Base-by-base conservation (phyloP, 2,797 vertebrate genomes). In the Rhinoraja longicauda region DNA sequence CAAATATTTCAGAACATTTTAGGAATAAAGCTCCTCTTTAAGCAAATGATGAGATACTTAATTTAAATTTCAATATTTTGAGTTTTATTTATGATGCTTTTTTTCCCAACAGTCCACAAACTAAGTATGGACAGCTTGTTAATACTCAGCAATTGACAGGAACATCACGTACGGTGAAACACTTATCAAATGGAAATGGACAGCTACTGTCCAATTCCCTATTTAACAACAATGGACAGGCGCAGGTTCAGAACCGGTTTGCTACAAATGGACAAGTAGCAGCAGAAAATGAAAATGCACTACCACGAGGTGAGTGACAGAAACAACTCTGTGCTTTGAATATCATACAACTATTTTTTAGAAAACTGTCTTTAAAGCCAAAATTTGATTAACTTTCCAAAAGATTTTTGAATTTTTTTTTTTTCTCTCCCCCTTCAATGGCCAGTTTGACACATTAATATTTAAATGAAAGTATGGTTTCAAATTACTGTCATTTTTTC, bases 131-230 rank as follows among this genome's bases (percentile, higher is more conserved):
- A 95, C 97, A 97, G 93, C 95, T 96, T 24, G 95, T 96, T 93
- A 94, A 96, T 93, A 94, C 97, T 76, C 96, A 96, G 93, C 96
- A 96, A 94, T 97, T 97, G 79, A 94, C 95, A 0, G 98, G 97
- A 90, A 94, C 95, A 1, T 98, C 98, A 92, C 97, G 97, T 84
- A 98, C 98, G 0, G 96, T 98, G 93, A 97, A 97, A 67, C 98
- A 98, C 64, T 97, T 98, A 94, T 98, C 98, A 15, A 97, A 96
- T 24, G 97, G 95, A 90, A 94, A 95, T 15, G 96, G 96, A 93
- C 98, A 97, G 9, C 97, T 98, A 94, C 97, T 95, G 39, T 98
- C 98, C 94, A 99, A 99, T 17, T 97, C 97, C n/a, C 95, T 99
- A 29, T 97, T 98, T 12, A 95, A 2, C 0, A 95, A 96, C 88